These are phyloP conservation scores for Ondatra zibethicus DNA, from an alignment of 2,113 vertebrate species.

Conservation along the genomic window DNA sequence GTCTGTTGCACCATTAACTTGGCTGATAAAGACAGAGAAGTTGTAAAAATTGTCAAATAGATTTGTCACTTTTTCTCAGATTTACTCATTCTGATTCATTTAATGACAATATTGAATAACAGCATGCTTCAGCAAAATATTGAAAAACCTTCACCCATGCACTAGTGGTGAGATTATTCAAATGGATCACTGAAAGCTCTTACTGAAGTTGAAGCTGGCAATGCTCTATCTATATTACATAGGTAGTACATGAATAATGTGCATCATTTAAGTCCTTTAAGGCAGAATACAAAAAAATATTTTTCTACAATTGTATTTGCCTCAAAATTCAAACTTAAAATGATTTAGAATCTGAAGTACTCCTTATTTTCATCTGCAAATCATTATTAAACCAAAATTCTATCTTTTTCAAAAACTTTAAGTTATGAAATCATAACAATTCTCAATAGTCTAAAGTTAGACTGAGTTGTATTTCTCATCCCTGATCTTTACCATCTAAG, in stretches of 20 bases:
- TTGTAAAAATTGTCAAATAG: not conserved
- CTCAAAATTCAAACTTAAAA: conserved; percentile 53
- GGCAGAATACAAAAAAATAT: conserved; percentile 18
- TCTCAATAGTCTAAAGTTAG: not conserved
- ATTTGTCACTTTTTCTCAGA: conserved; percentile 8
- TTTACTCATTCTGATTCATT: not conserved
- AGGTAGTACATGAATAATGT: not conserved
- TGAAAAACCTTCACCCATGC: not conserved
- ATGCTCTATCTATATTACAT: not conserved
- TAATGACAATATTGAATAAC: not conserved
- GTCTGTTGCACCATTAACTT: not conserved
- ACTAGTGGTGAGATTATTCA: not conserved
- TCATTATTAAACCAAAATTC: not conserved
- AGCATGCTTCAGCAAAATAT: not conserved
- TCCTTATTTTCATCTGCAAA: not conserved
- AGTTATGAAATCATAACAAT: conserved; percentile 28
- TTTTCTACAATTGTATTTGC: not conserved
- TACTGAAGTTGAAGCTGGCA: not conserved
- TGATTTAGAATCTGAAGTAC: not conserved
- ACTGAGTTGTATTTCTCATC: not conserved
- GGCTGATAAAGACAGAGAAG: not conserved
- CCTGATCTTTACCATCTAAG: not conserved
- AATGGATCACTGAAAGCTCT: not conserved
- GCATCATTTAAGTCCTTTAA: not conserved
- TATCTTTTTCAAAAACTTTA: not conserved